Conservation (phyloP, 1,140 invertebrate genomes). For the Cydia pomonella region DNA sequence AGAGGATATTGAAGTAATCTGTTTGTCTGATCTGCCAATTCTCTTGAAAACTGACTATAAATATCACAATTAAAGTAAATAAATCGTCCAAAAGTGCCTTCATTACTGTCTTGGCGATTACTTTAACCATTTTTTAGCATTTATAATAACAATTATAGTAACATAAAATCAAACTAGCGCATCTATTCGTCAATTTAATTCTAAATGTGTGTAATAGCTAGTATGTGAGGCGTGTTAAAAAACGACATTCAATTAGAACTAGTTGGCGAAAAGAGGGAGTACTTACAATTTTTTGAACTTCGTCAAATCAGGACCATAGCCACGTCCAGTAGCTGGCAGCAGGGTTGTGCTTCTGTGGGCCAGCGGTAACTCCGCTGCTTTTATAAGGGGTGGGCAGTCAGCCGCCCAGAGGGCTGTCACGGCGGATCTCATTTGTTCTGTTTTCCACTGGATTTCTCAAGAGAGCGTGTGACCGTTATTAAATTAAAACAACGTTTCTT, state of each 20-base stretch:
- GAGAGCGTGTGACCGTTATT: constrained; percentile 67
- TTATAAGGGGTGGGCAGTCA: constrained; percentile 48
- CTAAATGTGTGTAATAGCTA: too few relatives aligned
- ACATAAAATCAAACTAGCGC: too few relatives aligned
- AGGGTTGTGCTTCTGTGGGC: constrained; percentile 36
- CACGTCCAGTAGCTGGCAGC: constrained; percentile 30
- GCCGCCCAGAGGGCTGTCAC: constrained; percentile 62
- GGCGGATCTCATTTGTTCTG: constrained; percentile 55
- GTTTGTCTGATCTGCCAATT: too few relatives aligned
- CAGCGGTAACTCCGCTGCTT: constrained; percentile 31
- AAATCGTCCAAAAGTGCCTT: too few relatives aligned
- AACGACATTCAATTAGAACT: background rate
- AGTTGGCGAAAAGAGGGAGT: background rate
- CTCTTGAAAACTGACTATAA: too few relatives aligned
- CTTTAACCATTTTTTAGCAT: too few relatives aligned
- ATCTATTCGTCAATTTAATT: too few relatives aligned
- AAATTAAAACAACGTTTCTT: constrained; percentile 72
- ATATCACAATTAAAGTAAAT: too few relatives aligned
- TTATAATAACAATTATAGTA: too few relatives aligned
- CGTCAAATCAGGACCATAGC: constrained; percentile 25
- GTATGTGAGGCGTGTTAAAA: too few relatives aligned
- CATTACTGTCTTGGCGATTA: too few relatives aligned
- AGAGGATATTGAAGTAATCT: too few relatives aligned
- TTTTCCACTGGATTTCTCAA: constrained; percentile 46
- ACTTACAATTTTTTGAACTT: constrained; percentile 36